Conservation (phyloP, 1,140 invertebrate genomes). For the Physella acuta region DNA sequence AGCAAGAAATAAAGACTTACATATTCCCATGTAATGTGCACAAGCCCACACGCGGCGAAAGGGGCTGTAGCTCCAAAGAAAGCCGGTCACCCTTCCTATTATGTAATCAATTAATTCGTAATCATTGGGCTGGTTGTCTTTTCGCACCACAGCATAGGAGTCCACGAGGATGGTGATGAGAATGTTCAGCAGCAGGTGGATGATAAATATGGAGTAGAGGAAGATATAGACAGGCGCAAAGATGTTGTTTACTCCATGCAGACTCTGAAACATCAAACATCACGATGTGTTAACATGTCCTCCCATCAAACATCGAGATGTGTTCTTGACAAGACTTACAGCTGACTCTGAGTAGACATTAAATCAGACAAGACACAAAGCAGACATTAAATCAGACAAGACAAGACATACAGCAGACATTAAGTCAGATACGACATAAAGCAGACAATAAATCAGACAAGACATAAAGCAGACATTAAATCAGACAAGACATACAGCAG, state of each 20-base stretch:
- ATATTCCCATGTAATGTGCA: neutral
- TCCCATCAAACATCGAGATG: too few relatives aligned
- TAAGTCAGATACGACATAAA: too few relatives aligned
- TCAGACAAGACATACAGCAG: too few relatives aligned
- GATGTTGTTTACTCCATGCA: conserved; percentile 34
- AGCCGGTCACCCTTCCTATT: neutral
- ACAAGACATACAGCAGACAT: too few relatives aligned
- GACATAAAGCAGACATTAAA: too few relatives aligned
- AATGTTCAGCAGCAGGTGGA: conserved; percentile 64
- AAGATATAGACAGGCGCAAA: conserved; percentile 62
- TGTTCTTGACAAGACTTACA: too few relatives aligned
- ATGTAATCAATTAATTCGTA: conserved; percentile 68
- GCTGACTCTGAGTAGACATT: too few relatives aligned
- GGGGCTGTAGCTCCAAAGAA: conserved; percentile 9
- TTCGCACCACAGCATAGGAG: conserved; percentile 56
- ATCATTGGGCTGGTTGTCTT: conserved; percentile 68
- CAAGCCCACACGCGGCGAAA: neutral
- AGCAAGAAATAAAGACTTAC: neutral
- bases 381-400: too few relatives aligned
- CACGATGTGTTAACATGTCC: too few relatives aligned
- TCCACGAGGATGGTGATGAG: conserved; percentile 65
- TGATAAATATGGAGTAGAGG: conserved; percentile 61
- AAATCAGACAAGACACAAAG: too few relatives aligned
- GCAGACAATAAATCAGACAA: too few relatives aligned
- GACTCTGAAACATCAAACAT: too few relatives aligned